Evolutionary conservation across 2,797 vertebrate species (phyloP), one percentile per base, ranked within the genome.

Genomic region (Anguilla marmorata): DNA sequence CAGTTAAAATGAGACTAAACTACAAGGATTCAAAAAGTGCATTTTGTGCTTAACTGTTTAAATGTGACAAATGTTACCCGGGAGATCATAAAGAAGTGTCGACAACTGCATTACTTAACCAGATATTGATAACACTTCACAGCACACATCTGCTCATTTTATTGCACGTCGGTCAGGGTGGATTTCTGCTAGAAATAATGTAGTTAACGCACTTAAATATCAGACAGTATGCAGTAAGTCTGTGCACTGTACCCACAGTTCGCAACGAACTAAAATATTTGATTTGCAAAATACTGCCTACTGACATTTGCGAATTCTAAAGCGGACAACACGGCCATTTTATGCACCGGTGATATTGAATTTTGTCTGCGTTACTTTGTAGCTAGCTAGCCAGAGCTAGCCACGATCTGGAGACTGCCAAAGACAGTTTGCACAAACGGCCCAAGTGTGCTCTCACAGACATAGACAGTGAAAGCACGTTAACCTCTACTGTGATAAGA

Each of bases 381-480:
- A 82, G 79, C 79, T 50, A 82, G 45, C 16, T 19, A 79, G 45
- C 79, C 45, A 50, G 6, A 41, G 6, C 41, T 12, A 50, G 45
- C 79, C 50, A n/a, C 41, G 24, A n/a, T n/a, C 41, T 80, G 76
- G 14, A 16, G 3, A 12, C 11, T 50, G 37, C 19, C 41, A 82
- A 50, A 9, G 79, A 82, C 79, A 50, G 16, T 21, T 37, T 74
- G 19, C 33, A 19, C 41, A 50, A 27, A 1, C 19, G 79, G 24
- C 79, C 50, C 41, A 48, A 82, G 79, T 2, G 56, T 54, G 63
- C 58, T 33, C 60, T 87, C 69, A 45, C 60, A 87, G 37, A 50
- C 4, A 4, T 19, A 21, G 37, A n/a, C 58, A 82, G 5, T 37
- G 74, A 45, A 88, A 56, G 30, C 7, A 85, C 27, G 33, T 33